Base-by-base conservation (phyloP, 1,140 invertebrate species). In the Pseudomyrmex dendroicus region DNA sequence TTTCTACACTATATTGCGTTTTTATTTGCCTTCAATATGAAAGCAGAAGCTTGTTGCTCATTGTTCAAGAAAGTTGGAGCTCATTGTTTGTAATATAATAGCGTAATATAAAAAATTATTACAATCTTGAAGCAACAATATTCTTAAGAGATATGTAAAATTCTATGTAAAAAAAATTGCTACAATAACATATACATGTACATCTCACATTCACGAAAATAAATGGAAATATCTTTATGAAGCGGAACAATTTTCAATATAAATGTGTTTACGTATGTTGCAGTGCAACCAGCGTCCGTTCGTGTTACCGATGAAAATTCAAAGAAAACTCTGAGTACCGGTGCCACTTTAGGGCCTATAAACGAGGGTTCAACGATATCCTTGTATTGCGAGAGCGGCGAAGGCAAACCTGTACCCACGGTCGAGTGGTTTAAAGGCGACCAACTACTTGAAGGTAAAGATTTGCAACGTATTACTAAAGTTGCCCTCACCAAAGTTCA, bases 391-490 rank as follows among this genome's bases (percentile, higher is more conserved):
- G 95, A 96, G 73, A 96, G 97, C 22, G 95, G 95, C 25, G 96
- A 96, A 59, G 97, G 97, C 59, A 97, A 97, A 91, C 97, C 97
- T 1, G 96, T 96, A 59, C 97, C 97, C 1, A 95, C 94, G 77
- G 96, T 98, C 61, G 95, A 95, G 13, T 98, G 97, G 97, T 97
- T 95, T 94, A 97, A 97, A 90, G 96, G 96, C 84, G 95, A 95
- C 4, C 93, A 96, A 56, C 94, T 94, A 78, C 93, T 97, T 13
- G 95, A 95, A 93, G 96, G 97, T 97, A 93, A 35, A 96, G 95
- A 82, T 80, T 78, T 17, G 12, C n/a, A 70, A 67, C 56, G 2
- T 56, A 64, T 50, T 8, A 0, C 12, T 56, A 15, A 22, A 67
- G 35, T 35, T 35, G 35, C 35, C 35, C 35, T 35, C 35, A 44